phyloP scores from a whole-genome alignment of 2,888 invertebrate species.

The Drosophila seclusa region DNA sequence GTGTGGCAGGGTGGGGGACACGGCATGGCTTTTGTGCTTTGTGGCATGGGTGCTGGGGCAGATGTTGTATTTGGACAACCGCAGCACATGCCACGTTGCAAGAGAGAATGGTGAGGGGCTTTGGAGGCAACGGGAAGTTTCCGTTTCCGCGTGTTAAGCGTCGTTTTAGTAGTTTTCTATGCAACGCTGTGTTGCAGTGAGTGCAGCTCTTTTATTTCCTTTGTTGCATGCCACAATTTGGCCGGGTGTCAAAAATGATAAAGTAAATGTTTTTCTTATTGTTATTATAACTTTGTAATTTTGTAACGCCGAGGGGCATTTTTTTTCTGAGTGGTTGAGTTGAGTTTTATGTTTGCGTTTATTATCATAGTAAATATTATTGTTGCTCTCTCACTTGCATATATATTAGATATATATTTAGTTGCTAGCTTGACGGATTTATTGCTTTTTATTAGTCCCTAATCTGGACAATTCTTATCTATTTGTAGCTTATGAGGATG shows the following conservation, averaged over 20 bases:
- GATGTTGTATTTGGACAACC: slow-evolving; percentile 30
- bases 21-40: not conserved
- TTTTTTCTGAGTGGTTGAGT: not conserved
- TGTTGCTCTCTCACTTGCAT: not conserved
- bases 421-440: not conserved
- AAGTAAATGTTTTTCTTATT: slow-evolving; percentile 79
- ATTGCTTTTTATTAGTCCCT: not conserved
- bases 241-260: slow-evolving; percentile 67
- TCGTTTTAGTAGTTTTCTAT: slow-evolving; percentile 71
- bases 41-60: slow-evolving; percentile 5
- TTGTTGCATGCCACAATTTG: slow-evolving; percentile 18
- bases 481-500: not conserved
- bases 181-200: slow-evolving; percentile 13
- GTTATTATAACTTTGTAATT: slow-evolving; percentile 78
- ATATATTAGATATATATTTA: not conserved
- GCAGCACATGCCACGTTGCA: slow-evolving; percentile 41
- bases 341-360: slow-evolving; percentile 1
- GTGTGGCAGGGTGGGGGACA: not conserved
- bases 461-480: not conserved
- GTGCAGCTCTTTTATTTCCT: slow-evolving; percentile 3
- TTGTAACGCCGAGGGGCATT: slow-evolving; percentile 40
- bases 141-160: slow-evolving; percentile 70
- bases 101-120: not conserved
- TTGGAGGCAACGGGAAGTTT: slow-evolving; percentile 35
- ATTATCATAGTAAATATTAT: slow-evolving; percentile 19